Evolutionary conservation across 92 coral and sea anemone species (phyloP), one percentile per base, ranked within the genome.

Genomic region (Palythoa heliodiscus): DNA sequence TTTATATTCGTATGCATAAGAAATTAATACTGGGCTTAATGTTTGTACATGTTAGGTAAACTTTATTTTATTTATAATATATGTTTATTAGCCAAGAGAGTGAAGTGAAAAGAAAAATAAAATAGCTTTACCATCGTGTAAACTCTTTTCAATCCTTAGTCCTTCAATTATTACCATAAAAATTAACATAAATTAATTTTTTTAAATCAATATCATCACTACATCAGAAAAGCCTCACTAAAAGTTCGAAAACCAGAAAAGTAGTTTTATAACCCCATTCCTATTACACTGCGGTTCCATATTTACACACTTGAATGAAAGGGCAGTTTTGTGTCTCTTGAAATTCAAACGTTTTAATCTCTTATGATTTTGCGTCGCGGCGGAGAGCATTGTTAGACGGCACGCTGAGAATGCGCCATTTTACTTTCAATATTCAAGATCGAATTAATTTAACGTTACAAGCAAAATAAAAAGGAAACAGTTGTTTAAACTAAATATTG

Each of bases 281-380:
- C 14, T 1, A 63, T 80, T 74, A 80, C 84, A 40, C 60, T 29
- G 22, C 13, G 84, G 60, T 47, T 43, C 64, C 61, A 43, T 25
- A 23, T 70, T 63, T 14, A 66, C 23, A 66, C 14, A 40, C 22
- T 35, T 12, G 53, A 29, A n/a, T 37, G 37, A 19, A 40, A 38
- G n/a, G 25, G 47, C 72, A 54, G 69, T 54, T 57, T 7, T 20
- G 82, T 19, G 20, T 55, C 20, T 12, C 66, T 80, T 80, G 24
- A 39, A 79, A 35, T 80, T 63, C n/a, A 80, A 80, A 20, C 10
- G 23, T 75, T 79, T 25, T 43, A 79, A 64, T 22, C 60, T 63
- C 19, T 78, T 38, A 6, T 60, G 55, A 60, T 61, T 69, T 69
- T 70, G 71, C 83, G n/a, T 29, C 15, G 37, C 66, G 69, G 70